Percentiles rank a stretch among this genome's conserved stretches.
phyloP scores from a whole-genome alignment of 2,797 vertebrate species.

The Micromesistius poutassou region DNA sequence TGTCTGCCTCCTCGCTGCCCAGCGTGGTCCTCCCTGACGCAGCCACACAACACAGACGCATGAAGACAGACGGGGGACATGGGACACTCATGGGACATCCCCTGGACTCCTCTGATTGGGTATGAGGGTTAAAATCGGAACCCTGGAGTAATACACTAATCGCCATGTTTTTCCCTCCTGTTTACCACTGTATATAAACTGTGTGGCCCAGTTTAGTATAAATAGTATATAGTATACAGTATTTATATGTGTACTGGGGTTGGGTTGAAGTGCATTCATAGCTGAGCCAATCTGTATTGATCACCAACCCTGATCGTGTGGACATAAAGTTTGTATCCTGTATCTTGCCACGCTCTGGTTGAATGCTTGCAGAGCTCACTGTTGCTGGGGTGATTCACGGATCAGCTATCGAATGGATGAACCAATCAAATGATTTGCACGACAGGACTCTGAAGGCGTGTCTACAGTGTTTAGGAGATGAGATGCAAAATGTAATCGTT shows the following conservation, averaged over 20 bases:
- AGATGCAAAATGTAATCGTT: not conserved
- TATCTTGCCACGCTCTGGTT: no score
- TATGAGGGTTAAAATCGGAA: no score
- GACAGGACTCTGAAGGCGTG: no score
- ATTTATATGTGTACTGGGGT: not conserved
- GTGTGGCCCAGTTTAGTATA: no score
- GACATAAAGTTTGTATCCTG: not conserved
- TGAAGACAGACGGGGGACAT: conserved; percentile 27
- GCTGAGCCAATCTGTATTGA: not conserved
- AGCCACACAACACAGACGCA: conserved; percentile 26
- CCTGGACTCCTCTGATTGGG: conserved; percentile 26
- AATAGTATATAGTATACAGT: no score
- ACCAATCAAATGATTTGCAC: no score
- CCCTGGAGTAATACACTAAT: not conserved
- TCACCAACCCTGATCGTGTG: not conserved
- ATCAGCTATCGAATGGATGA: no score
- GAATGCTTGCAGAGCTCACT: not conserved
- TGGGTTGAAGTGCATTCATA: not conserved
- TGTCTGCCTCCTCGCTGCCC: conserved; percentile 82
- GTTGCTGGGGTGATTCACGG: not conserved
- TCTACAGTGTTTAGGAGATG: not conserved
- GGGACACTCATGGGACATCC: conserved; percentile 34
- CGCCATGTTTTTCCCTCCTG: not conserved
- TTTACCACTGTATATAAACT: not conserved
- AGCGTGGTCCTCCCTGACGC: conserved; percentile 84